Conservation (phyloP, 2,797 vertebrate species). For the Tauraco hartlaubi region DNA sequence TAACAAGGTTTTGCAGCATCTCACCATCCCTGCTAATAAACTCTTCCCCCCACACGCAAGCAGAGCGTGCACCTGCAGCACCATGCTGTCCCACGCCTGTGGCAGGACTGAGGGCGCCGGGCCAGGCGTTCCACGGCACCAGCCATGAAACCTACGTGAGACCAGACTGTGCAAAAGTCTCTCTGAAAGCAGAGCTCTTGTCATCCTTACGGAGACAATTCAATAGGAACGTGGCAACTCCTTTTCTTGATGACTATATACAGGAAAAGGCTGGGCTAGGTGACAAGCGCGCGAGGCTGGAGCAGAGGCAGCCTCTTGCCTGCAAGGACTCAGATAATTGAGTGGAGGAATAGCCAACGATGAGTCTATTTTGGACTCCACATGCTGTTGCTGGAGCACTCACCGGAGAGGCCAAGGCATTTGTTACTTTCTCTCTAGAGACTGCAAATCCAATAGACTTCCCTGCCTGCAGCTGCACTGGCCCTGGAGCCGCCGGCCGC, state of each 20-base stretch:
- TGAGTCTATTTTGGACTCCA: constrained; percentile 41
- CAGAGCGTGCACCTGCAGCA: accelerated
- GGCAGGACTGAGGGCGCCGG: background rate
- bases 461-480: background rate
- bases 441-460: constrained; percentile 6
- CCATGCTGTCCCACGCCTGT: accelerated
- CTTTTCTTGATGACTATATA: background rate
- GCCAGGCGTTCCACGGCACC: background rate
- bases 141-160: background rate
- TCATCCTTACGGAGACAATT: background rate
- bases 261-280: background rate
- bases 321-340: background rate
- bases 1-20: background rate
- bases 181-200: background rate
- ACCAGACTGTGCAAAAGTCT: background rate
- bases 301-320: constrained; percentile 16
- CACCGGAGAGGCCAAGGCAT: background rate
- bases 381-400: background rate
- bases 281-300: background rate
- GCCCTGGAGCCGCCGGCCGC: accelerated
- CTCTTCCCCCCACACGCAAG: background rate
- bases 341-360: background rate
- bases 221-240: background rate
- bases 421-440: constrained; percentile 30
- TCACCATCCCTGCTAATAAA: background rate